phyloP scores from a whole-genome alignment of 2,113 vertebrate genomes.

The Emydura subglobosa region DNA sequence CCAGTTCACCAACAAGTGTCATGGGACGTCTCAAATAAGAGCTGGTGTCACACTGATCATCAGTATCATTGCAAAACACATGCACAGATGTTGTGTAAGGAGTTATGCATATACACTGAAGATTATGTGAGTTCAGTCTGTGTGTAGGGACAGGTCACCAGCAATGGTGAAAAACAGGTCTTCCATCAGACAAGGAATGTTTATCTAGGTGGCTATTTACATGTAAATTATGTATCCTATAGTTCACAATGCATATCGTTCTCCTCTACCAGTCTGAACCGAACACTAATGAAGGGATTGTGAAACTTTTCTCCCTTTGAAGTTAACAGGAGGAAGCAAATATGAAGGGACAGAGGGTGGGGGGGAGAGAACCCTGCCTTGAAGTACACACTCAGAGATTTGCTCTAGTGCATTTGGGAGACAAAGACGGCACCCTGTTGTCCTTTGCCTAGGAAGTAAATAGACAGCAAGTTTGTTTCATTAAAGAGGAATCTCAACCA shows the following conservation, averaged over 20 bases:
- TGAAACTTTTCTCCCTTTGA: neutral
- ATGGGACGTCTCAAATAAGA: neutral
- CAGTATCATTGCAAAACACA: neutral
- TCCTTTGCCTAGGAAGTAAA: neutral
- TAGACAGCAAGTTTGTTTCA: too few species aligned
- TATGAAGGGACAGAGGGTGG: neutral
- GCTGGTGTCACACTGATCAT: neutral
- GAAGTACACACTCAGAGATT: neutral
- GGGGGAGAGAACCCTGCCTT: neutral
- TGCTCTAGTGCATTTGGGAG: neutral
- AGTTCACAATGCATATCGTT: neutral
- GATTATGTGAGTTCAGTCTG: neutral
- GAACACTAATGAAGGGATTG: neutral
- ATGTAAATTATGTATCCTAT: neutral
- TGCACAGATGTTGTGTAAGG: neutral
- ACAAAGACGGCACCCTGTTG: neutral
- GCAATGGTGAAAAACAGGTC: neutral
- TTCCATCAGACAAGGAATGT: neutral
- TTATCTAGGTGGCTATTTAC: neutral
- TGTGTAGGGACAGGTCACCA: neutral
- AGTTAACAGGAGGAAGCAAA: neutral
- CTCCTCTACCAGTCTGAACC: neutral
- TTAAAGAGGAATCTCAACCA: too few species aligned
- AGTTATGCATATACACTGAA: neutral
- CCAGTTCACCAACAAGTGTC: too few species aligned